Percentiles rank a stretch among this genome's conserved stretches.
Conservation (phyloP, 1,140 invertebrate genomes). For the Probaryconus sp. region DNA sequence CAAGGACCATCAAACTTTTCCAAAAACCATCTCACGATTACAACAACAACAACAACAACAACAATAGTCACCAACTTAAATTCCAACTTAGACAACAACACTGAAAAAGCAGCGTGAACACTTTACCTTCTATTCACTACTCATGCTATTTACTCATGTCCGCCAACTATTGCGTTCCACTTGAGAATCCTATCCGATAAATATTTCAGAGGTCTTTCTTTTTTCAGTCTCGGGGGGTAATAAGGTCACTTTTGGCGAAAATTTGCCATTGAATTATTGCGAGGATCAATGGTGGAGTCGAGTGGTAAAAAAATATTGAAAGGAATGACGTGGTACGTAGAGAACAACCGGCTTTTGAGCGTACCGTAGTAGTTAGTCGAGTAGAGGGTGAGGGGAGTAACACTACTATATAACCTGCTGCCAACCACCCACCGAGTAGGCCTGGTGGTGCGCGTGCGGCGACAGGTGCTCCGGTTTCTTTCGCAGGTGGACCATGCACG, state of each 20-base stretch:
- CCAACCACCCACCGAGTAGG: constrained; percentile 63
- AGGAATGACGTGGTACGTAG: constrained; percentile 54
- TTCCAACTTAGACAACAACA: too few relatives aligned
- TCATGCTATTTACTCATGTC: too few relatives aligned
- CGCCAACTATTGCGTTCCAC: too few relatives aligned
- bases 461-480: constrained; percentile 72
- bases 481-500: constrained; percentile 73
- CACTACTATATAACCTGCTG: constrained; percentile 43
- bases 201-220: neutral
- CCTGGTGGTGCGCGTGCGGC: constrained; percentile 68
- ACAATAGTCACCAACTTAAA: too few relatives aligned
- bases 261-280: constrained; percentile 28
- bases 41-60: too few relatives aligned
- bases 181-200: too few relatives aligned
- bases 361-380: constrained; percentile 57
- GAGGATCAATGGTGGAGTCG: constrained; percentile 8
- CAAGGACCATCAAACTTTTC: too few relatives aligned
- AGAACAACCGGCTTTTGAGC: constrained; percentile 58
- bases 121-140: too few relatives aligned
- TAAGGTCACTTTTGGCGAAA: constrained; percentile 27
- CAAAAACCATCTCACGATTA: too few relatives aligned
- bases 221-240: too few relatives aligned
- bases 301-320: constrained; percentile 31
- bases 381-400: constrained; percentile 60
- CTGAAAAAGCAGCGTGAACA: too few relatives aligned